Evolutionary conservation across 2,797 vertebrate genomes (phyloP).

Genomic region (Sebastes oblongus): DNA sequence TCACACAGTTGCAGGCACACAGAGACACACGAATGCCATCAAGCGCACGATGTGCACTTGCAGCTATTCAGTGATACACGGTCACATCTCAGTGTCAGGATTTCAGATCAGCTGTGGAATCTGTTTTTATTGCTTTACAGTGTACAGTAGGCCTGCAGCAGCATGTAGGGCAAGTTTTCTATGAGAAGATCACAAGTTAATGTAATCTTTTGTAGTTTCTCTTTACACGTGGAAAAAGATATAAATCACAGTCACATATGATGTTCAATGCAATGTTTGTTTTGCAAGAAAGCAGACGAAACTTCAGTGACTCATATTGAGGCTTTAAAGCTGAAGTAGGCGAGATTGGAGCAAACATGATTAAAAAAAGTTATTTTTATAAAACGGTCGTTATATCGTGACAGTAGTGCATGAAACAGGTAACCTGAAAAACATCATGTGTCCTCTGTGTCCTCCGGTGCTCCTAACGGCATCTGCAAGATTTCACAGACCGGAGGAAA

Average conservation of each 20-base stretch:
- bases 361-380: no score
- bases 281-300: not conserved
- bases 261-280: not conserved
- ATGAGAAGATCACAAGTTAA: not conserved
- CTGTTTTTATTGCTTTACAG: not conserved
- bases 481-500: no score
- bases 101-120: not conserved
- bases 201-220: not conserved
- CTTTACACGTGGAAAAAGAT: not conserved
- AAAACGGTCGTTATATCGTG: rapidly evolving
- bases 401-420: no score
- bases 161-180: not conserved
- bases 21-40: not conserved
- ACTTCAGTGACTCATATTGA: not conserved
- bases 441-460: no score
- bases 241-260: not conserved
- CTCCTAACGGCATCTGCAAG: no score
- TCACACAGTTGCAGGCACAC: not conserved
- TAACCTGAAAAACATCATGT: no score
- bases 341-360: no score
- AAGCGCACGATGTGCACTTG: not conserved
- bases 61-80: not conserved
- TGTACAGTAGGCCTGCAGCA: not conserved
- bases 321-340: not conserved
- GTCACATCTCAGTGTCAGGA: not conserved